Base-by-base conservation (phyloP, 2,113 vertebrate genomes). In the Istiophorus platypterus region DNA sequence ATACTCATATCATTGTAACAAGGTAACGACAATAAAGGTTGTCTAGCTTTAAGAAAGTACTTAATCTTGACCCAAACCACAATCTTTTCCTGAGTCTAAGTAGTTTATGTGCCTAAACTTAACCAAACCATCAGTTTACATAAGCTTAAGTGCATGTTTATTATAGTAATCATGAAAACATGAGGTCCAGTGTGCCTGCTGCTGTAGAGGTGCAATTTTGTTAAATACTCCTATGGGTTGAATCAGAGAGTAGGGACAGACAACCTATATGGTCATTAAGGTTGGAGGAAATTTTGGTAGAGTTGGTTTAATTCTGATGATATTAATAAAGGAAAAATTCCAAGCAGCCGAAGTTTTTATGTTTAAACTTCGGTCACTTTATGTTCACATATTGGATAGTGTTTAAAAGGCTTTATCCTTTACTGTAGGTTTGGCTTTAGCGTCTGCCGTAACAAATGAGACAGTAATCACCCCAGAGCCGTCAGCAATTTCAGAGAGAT, bases 381-480 rank as follows among this genome's bases (percentile, higher is more conserved):
- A 17, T 52, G 24, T 41, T 65, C 13, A 15, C 11, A 5, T 15
- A 11, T 52, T 8, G 7, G 3, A 49, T 65, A 18, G 1, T 63
- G 65, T 49, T 76, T 2, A 37, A 47, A 27, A 18, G 12, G 5
- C 0, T 15, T 7, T n/a, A 22, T 73, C n/a, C 2, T 76, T 56
- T 76, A 9, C 24, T 59, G 14, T 65, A 91, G 92, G 83, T 74
- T 47, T 90, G 17, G 7, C 78, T 47, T 26, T 78, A 41, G 37
- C 68, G 13, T 67, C 64, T 7, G 27, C 63, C 27, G 20, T 15
- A 18, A 17, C 14, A 24, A 0, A 7, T 0, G 10, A 62, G 0
- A 1, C 3, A 22, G 0, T 74, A 41, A 10, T 0, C 5, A 42
- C n/a, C n/a, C n/a, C n/a, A n/a, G n/a, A n/a, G n/a, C n/a, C n/a